Conservation (phyloP, 2,888 invertebrate species). For the Prosopocoilus inquinatus region DNA sequence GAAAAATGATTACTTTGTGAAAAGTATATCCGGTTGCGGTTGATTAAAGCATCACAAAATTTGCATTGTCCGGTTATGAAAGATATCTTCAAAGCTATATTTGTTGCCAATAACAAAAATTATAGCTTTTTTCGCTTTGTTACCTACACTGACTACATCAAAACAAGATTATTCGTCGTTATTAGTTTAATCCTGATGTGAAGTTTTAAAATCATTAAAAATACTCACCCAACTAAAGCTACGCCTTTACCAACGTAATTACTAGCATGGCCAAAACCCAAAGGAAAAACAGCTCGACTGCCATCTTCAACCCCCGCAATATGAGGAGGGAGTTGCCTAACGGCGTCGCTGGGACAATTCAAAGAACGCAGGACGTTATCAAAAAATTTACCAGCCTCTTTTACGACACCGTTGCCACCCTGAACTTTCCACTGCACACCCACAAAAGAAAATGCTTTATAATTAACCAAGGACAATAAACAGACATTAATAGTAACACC, state of each 20-base stretch:
- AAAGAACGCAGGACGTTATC: conserved; percentile 50
- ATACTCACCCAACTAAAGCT: conserved; percentile 78
- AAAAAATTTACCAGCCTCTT: conserved; percentile 56
- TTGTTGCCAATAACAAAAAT: too few species aligned
- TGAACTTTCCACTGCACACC: conserved; percentile 60
- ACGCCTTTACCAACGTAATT: conserved; percentile 80
- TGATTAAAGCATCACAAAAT: too few species aligned
- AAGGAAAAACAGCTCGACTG: conserved; percentile 85
- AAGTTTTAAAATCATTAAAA: conserved; percentile 3
- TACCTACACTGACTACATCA: too few species aligned
- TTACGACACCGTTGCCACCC: conserved; percentile 55
- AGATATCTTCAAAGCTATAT: too few species aligned
- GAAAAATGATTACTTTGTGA: too few species aligned
- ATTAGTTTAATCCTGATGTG: background rate
- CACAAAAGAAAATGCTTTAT: conserved; percentile 9
- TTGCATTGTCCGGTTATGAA: too few species aligned
- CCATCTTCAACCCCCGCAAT: conserved; percentile 57
- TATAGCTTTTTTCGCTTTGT: too few species aligned
- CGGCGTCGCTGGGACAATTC: conserved; percentile 44
- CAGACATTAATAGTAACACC: conserved; percentile 39
- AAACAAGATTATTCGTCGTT: too few species aligned
- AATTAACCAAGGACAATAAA: background rate
- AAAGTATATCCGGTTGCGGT: too few species aligned
- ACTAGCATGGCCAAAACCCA: conserved; percentile 87
- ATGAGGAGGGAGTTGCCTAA: conserved; percentile 63